Evolutionary conservation across 2,888 invertebrate species (phyloP).

Genomic region (Spodoptera exigua): DNA sequence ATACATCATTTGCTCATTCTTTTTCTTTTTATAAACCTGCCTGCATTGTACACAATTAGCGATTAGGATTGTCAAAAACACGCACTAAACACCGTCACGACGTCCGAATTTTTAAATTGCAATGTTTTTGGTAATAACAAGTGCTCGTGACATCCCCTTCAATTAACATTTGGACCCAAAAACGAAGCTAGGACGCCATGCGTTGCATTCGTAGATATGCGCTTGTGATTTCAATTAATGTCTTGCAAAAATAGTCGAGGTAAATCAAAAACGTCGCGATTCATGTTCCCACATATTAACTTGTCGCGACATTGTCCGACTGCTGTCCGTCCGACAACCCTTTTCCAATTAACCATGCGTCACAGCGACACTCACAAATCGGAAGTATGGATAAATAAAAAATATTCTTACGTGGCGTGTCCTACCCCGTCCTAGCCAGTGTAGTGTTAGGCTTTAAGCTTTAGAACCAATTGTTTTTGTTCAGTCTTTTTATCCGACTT

Average conservation of each 20-base stretch:
- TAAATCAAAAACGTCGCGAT: constrained; percentile 34
- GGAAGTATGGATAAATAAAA: constrained; percentile 52
- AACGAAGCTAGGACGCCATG: constrained; percentile 6
- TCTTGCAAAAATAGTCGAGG: constrained; percentile 50
- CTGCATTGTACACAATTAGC: too few relatives aligned
- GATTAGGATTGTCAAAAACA: too few relatives aligned
- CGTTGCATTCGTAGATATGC: constrained; percentile 38
- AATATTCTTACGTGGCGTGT: constrained; percentile 30
- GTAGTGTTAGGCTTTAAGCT: not conserved
- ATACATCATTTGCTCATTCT: too few relatives aligned
- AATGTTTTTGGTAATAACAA: too few relatives aligned
- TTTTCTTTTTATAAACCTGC: too few relatives aligned
- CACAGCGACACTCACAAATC: constrained; percentile 66
- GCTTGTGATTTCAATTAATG: constrained; percentile 61
- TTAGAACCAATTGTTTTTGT: constrained; percentile 1
- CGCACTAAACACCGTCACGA: too few relatives aligned
- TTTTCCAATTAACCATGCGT: constrained; percentile 72
- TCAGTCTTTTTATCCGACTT: not conserved
- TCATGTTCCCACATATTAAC: constrained; percentile 50
- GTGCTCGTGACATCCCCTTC: not conserved
- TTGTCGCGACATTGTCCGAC: constrained; percentile 41
- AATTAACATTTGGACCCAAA: constrained; percentile 28
- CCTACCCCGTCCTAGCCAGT: not conserved
- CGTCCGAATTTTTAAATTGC: too few relatives aligned
- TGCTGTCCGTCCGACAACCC: constrained; percentile 59